Evolutionary conservation across 2,888 invertebrate species (phyloP), one percentile per base, ranked within the genome.

Genomic region (Encarsia formosa): DNA sequence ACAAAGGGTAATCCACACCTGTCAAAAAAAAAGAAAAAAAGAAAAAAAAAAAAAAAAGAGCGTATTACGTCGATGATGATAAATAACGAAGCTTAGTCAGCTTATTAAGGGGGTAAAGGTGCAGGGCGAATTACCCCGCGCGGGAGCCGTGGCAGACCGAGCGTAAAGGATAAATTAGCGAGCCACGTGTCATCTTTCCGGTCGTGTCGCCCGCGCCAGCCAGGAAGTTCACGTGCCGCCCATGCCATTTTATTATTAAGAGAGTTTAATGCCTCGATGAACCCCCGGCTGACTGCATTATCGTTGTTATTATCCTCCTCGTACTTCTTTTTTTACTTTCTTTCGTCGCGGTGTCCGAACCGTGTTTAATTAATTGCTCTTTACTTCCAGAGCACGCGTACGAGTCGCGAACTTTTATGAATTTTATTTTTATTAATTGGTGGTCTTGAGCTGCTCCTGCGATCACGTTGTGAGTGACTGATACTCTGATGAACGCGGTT

Each of bases 171-270:
- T 15, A 15, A 15, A 5, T 15, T 9, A 34, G 16, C 29, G 46
- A 48, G 63, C 63, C 68, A 67, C 68, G 68, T 67, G 68, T 67
- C 68, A 67, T 66, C 56, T 56, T 56, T 56, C 56, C 56, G 52
- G 49, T 44, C 4, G 18, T 6, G 38, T 20, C 20, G n/a, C 8
- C 11, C 38, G 16, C 38, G 22, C 18, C 19, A 8, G 9, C 19
- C n/a, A 24, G 19, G 18, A 15, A 24, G 22, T 5, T 13, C 11
- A 19, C 11, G 34, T n/a, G 5, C 13, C 15, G 35, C 34, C 24
- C 53, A 18, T 16, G 35, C 42, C 45, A 49, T 55, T 55, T 51
- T 42, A 55, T 55, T 55, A 55, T 51, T 48, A 44, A 55, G 37
- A 37, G 55, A 49, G 48, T 48, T 49, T 40, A 48, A 55, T 48